These are phyloP conservation scores for Rachycentron canadum DNA, from an alignment of 2,797 vertebrate species.

Conservation along the genomic window DNA sequence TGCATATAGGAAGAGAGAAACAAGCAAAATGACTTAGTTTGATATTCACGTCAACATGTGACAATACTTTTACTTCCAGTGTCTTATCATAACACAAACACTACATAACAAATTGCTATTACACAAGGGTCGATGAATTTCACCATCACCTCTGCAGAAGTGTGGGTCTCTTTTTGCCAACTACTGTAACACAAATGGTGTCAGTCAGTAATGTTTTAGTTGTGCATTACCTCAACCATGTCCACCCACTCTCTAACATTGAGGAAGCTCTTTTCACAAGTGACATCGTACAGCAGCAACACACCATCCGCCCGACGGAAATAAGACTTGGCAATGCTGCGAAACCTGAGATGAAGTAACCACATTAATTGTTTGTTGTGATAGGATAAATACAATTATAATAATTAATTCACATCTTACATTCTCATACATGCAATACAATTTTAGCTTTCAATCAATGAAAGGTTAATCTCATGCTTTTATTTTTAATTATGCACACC, in stretches of 20 bases:
- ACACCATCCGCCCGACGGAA: slow-evolving; percentile 96
- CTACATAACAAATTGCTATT: background rate
- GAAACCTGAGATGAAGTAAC: slow-evolving; percentile 85
- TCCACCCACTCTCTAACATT: slow-evolving; percentile 97
- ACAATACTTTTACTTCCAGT: background rate
- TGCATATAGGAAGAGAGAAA: slow-evolving; percentile 68
- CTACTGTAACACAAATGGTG: background rate
- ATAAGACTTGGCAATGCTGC: slow-evolving; percentile 98
- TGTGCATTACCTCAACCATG: slow-evolving; percentile 91
- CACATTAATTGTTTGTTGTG: background rate
- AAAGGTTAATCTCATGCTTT: background rate
- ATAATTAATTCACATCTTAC: background rate
- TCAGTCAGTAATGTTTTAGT: slow-evolving; percentile 5
- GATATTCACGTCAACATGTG: slow-evolving; percentile 8
- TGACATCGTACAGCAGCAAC: slow-evolving; percentile 94
- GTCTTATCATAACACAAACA: background rate
- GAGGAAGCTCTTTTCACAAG: slow-evolving; percentile 94
- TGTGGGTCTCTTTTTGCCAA: background rate
- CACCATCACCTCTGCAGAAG: background rate
- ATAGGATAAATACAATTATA: background rate
- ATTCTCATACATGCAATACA: background rate
- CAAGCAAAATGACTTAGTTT: slow-evolving; percentile 32
- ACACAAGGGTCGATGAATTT: background rate
- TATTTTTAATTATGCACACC: background rate
- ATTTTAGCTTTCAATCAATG: background rate